Evolutionary conservation across 2,888 invertebrate species (phyloP).

Genomic region (Phyto melanocephala): DNA sequence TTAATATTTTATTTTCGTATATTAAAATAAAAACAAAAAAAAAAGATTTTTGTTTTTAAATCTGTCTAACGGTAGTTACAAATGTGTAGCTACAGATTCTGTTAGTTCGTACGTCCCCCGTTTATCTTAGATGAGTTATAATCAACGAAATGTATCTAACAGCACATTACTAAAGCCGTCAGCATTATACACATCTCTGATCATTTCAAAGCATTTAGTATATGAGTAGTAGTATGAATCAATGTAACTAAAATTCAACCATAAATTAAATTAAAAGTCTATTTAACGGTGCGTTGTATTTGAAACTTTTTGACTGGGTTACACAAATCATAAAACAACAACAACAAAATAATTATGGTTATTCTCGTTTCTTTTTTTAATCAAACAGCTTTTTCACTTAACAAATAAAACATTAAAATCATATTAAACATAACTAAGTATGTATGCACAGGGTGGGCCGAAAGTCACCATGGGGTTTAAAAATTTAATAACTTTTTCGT

Average conservation of each 20-base stretch:
- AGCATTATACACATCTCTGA: not conserved
- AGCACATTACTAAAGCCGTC: not conserved
- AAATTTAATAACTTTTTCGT: too few species aligned
- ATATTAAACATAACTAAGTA: too few species aligned
- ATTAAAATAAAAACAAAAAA: not conserved
- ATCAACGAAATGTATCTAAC: constrained; percentile 5
- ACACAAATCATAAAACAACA: not conserved
- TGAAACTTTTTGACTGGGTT: not conserved
- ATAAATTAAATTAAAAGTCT: constrained; percentile 40
- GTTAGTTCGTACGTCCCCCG: not conserved
- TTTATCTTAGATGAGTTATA: not conserved
- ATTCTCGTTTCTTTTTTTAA: not conserved
- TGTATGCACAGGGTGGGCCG: too few species aligned
- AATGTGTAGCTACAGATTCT: not conserved
- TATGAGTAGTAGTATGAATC: not conserved
- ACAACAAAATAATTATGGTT: not conserved
- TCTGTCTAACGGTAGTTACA: constrained; percentile 14
- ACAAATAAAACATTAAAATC: too few species aligned
- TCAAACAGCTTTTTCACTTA: not conserved
- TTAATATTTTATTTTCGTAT: not conserved
- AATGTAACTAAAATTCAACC: not conserved
- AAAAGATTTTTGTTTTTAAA: not conserved
- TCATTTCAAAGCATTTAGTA: not conserved
- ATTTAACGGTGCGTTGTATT: constrained; percentile 25
- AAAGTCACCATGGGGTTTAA: too few species aligned